Evolutionary conservation across 2,888 invertebrate species (phyloP), one percentile per base, ranked within the genome.

Genomic region (Nematopogon swammerdamellus): DNA sequence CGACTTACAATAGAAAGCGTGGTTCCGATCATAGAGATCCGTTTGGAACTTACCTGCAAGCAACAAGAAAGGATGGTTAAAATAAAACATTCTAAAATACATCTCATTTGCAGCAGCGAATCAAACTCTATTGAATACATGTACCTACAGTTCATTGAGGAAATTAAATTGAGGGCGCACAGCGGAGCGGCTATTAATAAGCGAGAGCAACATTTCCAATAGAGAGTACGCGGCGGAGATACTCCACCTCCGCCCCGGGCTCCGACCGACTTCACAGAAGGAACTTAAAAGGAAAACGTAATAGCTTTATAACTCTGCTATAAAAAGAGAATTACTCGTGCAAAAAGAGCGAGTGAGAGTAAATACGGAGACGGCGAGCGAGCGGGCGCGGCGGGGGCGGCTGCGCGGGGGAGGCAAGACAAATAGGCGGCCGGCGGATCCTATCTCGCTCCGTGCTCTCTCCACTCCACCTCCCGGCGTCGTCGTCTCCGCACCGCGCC

Each of bases 311-410:
- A 65, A 63, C 63, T 67, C 62, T 54, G 55, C 57, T 56, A 60
- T 60, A 61, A 61, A 65, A 67, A 68, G 61, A 64, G 67, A 63
- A 68, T 68, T 63, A 67, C 65, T 60, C 58, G 58, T 62, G 65
- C 60, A 65, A 68, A 67, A 67, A 64, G 63, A 63, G 64, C 63
- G 63, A 67, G 63, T 59, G 61, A 61, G 62, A 64, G 67, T 64
- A 67, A 68, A 71, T 67, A 66, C 65, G 67, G 63, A 63, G 60
- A 58, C 56, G 60, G 61, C 5, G 60, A 57, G 61, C 59, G 60
- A 63, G 64, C 63, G 65, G 25, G n/a, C 11, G 19, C 61, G 60
- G 61, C 58, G 57, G 59, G 53, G 57, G 61, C 57, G 57, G 59
- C 60, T 62, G 59, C 59, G 54, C 60, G 58, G 69, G 36, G n/a